Evolutionary conservation across 2,797 vertebrate genomes (phyloP).

Genomic region (Urosaurus nigricauda): DNA sequence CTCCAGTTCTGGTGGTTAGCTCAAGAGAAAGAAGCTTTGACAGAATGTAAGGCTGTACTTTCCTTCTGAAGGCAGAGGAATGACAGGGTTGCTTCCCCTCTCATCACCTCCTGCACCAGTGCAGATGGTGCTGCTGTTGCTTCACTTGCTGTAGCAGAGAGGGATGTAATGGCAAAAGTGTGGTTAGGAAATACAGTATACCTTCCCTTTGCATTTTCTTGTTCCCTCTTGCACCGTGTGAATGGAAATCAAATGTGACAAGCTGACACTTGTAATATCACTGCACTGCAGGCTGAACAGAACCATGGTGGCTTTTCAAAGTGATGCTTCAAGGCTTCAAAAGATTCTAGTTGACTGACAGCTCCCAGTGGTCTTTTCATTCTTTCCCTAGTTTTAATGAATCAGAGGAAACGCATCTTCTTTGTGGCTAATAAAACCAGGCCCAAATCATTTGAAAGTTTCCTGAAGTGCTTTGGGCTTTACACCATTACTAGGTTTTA

Average conservation of each 20-base stretch:
- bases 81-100: neutral
- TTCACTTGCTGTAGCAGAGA: neutral
- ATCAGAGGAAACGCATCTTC: slow-evolving; percentile 10
- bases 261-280: slow-evolving; percentile 22
- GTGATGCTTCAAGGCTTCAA: slow-evolving; percentile 35
- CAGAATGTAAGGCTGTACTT: neutral
- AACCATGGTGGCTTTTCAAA: slow-evolving; percentile 51
- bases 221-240: slow-evolving; percentile 12
- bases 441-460: neutral
- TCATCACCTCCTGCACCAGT: neutral
- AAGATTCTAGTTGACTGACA: slow-evolving; percentile 35
- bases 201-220: slow-evolving; percentile 52
- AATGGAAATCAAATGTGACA: slow-evolving; percentile 60
- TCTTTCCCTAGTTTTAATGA: slow-evolving; percentile 7
- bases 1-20: slow-evolving; percentile 47
- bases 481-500: slow-evolving; percentile 1
- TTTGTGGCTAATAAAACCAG: slow-evolving; percentile 9
- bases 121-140: slow-evolving; percentile 14
- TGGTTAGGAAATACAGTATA: slow-evolving; percentile 16
- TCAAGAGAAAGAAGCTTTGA: slow-evolving; percentile 2
- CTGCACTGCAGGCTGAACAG: slow-evolving; percentile 29
- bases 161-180: neutral
- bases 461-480: neutral
- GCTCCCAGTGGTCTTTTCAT: slow-evolving; percentile 15
- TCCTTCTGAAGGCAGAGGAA: slow-evolving; percentile 44